Evolutionary conservation across 2,888 invertebrate species (phyloP).

Genomic region (Dascillus cervinus): DNA sequence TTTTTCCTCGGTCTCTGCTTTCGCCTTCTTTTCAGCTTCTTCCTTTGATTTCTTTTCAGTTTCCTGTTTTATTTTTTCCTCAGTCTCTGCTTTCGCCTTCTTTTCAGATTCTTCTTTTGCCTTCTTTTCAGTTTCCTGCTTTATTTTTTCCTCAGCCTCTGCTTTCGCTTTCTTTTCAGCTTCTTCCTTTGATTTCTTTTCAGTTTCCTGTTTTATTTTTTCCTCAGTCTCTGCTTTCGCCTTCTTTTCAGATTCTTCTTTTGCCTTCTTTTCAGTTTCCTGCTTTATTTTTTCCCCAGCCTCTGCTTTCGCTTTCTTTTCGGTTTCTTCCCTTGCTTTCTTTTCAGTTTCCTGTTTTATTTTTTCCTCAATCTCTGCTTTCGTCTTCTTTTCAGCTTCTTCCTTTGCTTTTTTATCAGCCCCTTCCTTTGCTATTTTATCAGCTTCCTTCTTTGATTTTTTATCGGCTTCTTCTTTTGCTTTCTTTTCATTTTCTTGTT

Average conservation of each 20-base stretch:
- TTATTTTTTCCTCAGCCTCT: constrained; percentile 9
- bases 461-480: constrained; percentile 10
- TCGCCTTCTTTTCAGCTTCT: constrained; percentile 13
- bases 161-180: constrained; percentile 10
- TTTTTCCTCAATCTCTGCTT: constrained; percentile 16
- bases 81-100: constrained; percentile 13
- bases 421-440: constrained; percentile 17
- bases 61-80: constrained; percentile 17
- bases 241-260: constrained; percentile 16
- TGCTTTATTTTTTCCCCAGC: constrained; percentile 18
- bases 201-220: constrained; percentile 12
- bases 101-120: constrained; percentile 12
- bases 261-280: constrained; percentile 14
- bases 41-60: constrained; percentile 18
- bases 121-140: constrained; percentile 11
- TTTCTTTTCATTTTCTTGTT: constrained; percentile 16
- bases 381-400: constrained; percentile 23
- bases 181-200: constrained; percentile 13
- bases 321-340: constrained; percentile 19
- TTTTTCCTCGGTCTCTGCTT: constrained; percentile 22
- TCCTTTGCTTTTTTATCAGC: constrained; percentile 17
- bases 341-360: constrained; percentile 19
- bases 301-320: constrained; percentile 14
- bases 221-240: constrained; percentile 17
- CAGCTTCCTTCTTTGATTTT: constrained; percentile 9